phyloP scores from a whole-genome alignment of 2,797 vertebrate species.

The Chelonia mydas region DNA sequence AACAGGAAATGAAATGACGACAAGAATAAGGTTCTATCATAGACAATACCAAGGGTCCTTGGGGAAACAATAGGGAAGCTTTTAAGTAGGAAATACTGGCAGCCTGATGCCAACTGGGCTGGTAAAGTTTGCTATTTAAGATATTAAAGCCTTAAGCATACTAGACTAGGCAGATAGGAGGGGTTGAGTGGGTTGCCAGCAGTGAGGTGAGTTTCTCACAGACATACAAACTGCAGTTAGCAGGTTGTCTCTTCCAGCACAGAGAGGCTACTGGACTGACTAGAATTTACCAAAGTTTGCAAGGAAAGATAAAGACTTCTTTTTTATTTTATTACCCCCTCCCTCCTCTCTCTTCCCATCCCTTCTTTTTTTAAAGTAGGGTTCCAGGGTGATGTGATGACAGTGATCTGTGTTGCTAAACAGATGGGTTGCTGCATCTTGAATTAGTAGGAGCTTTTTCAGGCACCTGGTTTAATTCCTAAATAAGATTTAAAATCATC shows the following conservation, averaged over 20 bases:
- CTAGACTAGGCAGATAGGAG: background rate
- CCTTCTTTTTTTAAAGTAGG: conserved; percentile 9
- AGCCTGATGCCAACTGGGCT: background rate
- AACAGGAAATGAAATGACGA: background rate
- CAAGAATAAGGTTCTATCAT: background rate
- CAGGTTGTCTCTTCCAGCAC: background rate
- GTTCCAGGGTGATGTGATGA: background rate
- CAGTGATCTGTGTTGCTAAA: conserved; percentile 14
- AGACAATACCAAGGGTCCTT: background rate
- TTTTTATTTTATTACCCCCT: fast-evolving
- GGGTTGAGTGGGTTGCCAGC: background rate
- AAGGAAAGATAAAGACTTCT: background rate
- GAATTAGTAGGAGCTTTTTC: background rate
- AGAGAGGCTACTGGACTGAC: background rate
- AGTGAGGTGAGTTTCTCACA: background rate
- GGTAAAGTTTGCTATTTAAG: background rate
- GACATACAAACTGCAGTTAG: background rate
- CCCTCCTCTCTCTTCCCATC: background rate
- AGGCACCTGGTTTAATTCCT: background rate
- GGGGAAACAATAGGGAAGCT: background rate
- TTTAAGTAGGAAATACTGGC: background rate
- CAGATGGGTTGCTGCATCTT: conserved; percentile 23
- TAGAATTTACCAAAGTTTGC: background rate
- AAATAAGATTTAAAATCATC: conserved; percentile 42
- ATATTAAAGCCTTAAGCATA: background rate